Evolutionary conservation across 1,140 invertebrate genomes (phyloP).

Genomic region (Manduca sexta): DNA sequence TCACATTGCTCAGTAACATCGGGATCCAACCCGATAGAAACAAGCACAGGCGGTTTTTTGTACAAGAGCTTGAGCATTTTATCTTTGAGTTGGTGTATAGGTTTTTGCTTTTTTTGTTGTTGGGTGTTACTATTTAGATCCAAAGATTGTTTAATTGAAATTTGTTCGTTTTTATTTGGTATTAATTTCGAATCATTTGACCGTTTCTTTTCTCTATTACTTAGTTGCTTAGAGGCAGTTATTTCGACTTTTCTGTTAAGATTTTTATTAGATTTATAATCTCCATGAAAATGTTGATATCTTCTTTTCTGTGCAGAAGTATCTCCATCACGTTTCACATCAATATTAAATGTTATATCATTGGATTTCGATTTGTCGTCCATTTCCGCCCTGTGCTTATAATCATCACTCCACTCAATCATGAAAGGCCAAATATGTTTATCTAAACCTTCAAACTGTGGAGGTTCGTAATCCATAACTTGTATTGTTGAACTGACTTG

Average conservation of each 20-base stretch:
- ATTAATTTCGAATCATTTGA: neutral
- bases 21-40: too few species aligned
- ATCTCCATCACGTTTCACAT: neutral
- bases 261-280: neutral
- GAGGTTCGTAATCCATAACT: slow-evolving; percentile 26
- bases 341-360: neutral
- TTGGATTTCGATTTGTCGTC: too few species aligned
- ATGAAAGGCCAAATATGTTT: slow-evolving; percentile 56
- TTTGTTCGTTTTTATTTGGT: neutral
- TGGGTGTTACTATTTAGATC: neutral
- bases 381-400: neutral
- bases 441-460: slow-evolving; percentile 45
- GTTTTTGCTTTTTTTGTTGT: slow-evolving; percentile 19
- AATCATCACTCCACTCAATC: slow-evolving; percentile 28
- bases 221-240: neutral
- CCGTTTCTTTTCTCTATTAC: neutral
- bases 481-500: slow-evolving; percentile 34
- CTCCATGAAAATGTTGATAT: too few species aligned
- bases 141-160: neutral
- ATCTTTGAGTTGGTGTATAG: slow-evolving; percentile 37
- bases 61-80: slow-evolving; percentile 46
- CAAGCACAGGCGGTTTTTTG: slow-evolving; percentile 20
- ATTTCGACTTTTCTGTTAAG: neutral
- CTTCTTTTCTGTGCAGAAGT: too few species aligned
- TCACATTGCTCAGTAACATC: too few species aligned